Evolutionary conservation across 2,113 vertebrate genomes (phyloP), one percentile per base, ranked within the genome.

Genomic region (Crypturellus undulatus): DNA sequence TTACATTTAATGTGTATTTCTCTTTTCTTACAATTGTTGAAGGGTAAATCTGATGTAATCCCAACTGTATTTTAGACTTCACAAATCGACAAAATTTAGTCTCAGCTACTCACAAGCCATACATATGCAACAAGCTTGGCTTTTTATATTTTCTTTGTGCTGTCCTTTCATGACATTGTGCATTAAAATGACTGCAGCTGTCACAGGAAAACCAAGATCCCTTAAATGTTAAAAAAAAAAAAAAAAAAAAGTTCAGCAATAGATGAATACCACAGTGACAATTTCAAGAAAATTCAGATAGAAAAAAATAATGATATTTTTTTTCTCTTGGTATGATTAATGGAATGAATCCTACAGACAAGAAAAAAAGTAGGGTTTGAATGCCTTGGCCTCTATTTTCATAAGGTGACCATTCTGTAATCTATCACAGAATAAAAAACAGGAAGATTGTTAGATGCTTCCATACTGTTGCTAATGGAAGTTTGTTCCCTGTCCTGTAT

Each of bases 81-180:
- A 94, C 71, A 97, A 83, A 96, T 93, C 2, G n/a, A 94, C 24
- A 96, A 97, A 97, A 97, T 96, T 93, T 97, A 93, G 87, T 86
- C 83, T 83, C 76, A 93, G 63, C 92, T 97, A 93, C 77, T 97
- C 95, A 96, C 80, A 94, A 52, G 70, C 59, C 76, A 97, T 97
- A 96, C 94, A 97, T 97, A 97, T 97, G 95, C 92, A 98, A 96
- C n/a, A 93, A 95, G 52, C 81, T 94, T 78, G 90, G 92, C 72
- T 95, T 96, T 96, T 96, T 96, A 87, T 95, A 93, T 95, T 96
- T 97, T 97, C 90, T 94, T 92, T 97, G 70, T 93, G 78, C 38
- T 95, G 94, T 96, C 90, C 87, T 98, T 97, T 97, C 59, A 42
- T 90, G 94, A 97, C 91, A 96, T 80, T 97, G 84, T 89, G 84